Evolutionary conservation across 2,113 vertebrate species (phyloP).

Genomic region (Larimichthys crocea): DNA sequence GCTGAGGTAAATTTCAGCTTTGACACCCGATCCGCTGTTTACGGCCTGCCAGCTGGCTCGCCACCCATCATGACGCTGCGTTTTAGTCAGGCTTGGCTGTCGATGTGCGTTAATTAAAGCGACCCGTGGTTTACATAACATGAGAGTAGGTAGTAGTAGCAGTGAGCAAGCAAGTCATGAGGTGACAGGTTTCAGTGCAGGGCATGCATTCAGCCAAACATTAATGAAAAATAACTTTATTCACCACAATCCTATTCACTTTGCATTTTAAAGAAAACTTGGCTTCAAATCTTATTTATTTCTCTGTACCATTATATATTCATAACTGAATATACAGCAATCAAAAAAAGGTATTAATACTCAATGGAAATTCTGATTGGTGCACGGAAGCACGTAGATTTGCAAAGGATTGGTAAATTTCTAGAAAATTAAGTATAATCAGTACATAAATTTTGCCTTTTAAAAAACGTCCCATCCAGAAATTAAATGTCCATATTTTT

Average conservation of each 20-base stretch:
- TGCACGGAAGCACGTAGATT: no score
- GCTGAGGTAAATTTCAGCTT: not conserved
- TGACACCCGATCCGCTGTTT: not conserved
- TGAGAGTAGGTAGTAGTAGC: not conserved
- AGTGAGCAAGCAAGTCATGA: slow-evolving; percentile 14
- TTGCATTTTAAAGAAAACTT: not conserved
- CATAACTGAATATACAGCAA: not conserved
- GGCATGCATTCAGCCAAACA: not conserved
- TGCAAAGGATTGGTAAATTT: no score
- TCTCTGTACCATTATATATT: not conserved
- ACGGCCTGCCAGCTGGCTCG: slow-evolving; percentile 4
- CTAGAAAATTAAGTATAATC: no score
- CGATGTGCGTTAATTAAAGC: slow-evolving; percentile 38
- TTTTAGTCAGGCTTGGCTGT: slow-evolving; percentile 11
- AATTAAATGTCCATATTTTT: no score
- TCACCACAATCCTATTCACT: not conserved
- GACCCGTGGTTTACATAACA: slow-evolving; percentile 16
- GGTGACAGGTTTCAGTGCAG: not conserved
- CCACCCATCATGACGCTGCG: slow-evolving; percentile 7
- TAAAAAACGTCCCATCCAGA: no score
- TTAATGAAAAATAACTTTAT: not conserved
- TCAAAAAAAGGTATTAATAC: no score
- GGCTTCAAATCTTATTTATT: not conserved
- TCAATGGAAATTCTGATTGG: no score
- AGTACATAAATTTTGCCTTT: no score